Evolutionary conservation across 2,113 vertebrate genomes (phyloP).

Genomic region (Pedionomus torquatus): DNA sequence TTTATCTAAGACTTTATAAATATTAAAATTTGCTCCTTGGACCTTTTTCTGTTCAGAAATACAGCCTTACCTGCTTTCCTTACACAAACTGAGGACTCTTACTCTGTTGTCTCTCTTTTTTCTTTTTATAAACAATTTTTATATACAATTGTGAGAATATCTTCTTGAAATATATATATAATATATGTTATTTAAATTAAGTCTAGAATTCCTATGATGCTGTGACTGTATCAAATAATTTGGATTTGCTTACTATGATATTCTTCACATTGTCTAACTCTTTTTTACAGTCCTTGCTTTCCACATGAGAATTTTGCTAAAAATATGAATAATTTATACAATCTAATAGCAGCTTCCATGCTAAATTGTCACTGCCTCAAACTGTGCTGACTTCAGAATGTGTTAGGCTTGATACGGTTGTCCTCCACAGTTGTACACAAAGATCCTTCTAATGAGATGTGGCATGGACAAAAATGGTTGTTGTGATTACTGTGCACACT

Average conservation of each 20-base stretch:
- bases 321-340: constrained; percentile 34
- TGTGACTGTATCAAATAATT: neutral
- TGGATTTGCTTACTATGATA: neutral
- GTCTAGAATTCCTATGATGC: neutral
- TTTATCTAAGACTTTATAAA: neutral
- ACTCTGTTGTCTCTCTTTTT: neutral
- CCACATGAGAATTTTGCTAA: neutral
- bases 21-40: neutral
- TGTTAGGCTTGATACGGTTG: neutral
- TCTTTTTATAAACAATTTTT: neutral
- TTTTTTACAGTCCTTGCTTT: neutral
- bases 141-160: neutral
- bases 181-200: neutral
- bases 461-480: neutral
- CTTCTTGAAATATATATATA: neutral
- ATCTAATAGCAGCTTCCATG: neutral
- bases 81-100: neutral
- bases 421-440: neutral
- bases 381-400: neutral
- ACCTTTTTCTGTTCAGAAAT: neutral
- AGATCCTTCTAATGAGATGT: neutral
- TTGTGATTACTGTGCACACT: neutral
- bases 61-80: neutral
- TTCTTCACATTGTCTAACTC: neutral
- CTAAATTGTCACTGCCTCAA: neutral